These are phyloP conservation scores for Chelidonichthys spinosus DNA, from an alignment of 2,797 vertebrate species.

Conservation along the genomic window DNA sequence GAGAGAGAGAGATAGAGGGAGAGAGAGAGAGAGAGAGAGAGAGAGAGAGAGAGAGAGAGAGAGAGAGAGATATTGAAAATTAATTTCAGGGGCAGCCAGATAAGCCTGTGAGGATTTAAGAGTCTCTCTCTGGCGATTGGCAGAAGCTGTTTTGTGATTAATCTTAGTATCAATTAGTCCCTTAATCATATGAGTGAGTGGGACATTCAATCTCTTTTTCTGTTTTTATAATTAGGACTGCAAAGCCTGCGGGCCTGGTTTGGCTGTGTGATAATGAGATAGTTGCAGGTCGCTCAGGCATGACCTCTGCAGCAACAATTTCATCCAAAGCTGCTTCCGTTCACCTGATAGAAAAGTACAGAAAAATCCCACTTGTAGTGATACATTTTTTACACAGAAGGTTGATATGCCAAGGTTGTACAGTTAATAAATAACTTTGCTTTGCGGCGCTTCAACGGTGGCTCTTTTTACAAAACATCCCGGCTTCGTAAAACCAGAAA, in stretches of 20 bases:
- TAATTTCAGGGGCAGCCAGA: slow-evolving; percentile 40
- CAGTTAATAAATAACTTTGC: too few species aligned
- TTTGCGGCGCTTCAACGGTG: too few species aligned
- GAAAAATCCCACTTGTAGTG: too few species aligned
- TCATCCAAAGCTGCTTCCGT: not conserved
- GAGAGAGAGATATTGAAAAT: slow-evolving; percentile 31
- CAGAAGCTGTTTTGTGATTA: slow-evolving; percentile 43
- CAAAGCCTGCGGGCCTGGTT: not conserved
- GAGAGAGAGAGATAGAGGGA: not conserved
- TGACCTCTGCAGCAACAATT: not conserved
- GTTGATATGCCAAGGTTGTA: too few species aligned
- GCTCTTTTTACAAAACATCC: too few species aligned
- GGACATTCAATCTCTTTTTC: slow-evolving; percentile 34
- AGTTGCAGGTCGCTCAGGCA: not conserved
- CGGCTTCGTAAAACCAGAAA: too few species aligned
- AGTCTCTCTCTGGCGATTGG: slow-evolving; percentile 13
- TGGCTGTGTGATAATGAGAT: slow-evolving; percentile 10
- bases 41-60: not conserved
- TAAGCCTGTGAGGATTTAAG: slow-evolving; percentile 25
- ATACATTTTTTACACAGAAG: too few species aligned
- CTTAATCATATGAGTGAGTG: slow-evolving; percentile 38
- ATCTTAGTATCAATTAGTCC: slow-evolving; percentile 51
- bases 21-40: too few species aligned
- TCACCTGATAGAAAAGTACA: not conserved
- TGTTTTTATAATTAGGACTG: slow-evolving; percentile 34